Conservation (phyloP, 2,113 vertebrate species). For the Redunca redunca region DNA sequence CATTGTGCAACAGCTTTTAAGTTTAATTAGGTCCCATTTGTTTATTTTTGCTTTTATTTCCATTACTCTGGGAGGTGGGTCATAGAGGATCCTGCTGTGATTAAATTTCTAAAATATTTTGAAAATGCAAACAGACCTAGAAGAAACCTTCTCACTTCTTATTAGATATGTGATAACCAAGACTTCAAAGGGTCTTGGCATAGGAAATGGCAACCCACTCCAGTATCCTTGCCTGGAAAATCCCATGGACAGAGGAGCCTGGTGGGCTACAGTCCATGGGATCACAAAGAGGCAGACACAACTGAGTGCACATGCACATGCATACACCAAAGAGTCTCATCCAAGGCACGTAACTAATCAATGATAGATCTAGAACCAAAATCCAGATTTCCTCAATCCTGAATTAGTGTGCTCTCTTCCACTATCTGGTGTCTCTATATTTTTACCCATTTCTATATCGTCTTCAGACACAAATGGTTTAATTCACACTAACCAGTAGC, state of each 20-base stretch:
- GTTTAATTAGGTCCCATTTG: neutral
- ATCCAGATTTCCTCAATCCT: slow-evolving; percentile 9
- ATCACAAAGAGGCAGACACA: neutral
- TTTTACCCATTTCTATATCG: neutral
- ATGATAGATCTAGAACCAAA: neutral
- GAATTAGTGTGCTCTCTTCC: neutral
- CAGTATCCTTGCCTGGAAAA: neutral
- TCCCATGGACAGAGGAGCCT: neutral
- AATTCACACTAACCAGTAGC: neutral
- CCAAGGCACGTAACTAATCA: neutral
- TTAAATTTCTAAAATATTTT: neutral
- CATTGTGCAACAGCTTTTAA: neutral
- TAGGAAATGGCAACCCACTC: neutral
- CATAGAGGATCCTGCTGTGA: neutral
- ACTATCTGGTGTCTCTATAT: neutral
- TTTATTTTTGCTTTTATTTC: neutral
- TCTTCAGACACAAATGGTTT: neutral
- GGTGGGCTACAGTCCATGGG: neutral
- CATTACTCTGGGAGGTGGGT: neutral
- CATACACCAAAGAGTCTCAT: neutral
- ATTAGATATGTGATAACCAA: neutral
- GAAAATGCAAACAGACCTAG: neutral
- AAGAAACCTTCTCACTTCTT: neutral
- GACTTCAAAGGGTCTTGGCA: neutral
- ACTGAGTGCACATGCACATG: neutral